A percentile compares a stretch with the other conserved stretches of the same genome.
These are phyloP conservation scores for Pollenia labialis DNA, from an alignment of 2,888 invertebrate genomes.

Conservation along the genomic window DNA sequence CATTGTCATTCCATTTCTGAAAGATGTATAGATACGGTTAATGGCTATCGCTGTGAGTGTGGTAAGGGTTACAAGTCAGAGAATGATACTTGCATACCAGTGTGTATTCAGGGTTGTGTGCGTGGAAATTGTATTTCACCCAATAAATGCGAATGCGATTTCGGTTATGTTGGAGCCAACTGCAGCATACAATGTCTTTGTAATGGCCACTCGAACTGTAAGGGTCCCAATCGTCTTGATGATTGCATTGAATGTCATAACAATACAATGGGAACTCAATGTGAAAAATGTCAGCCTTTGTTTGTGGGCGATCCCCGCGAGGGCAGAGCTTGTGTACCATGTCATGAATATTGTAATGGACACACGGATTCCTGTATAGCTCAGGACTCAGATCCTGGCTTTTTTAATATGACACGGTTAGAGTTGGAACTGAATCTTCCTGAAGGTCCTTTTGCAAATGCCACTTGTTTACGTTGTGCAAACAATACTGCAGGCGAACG, in stretches of 20 bases:
- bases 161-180: constrained; percentile 97
- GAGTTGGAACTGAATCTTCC: constrained; percentile 87
- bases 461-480: constrained; percentile 93
- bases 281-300: constrained; percentile 94
- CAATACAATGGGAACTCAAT: constrained; percentile 96
- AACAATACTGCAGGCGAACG: constrained; percentile 92
- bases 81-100: constrained; percentile 89
- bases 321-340: constrained; percentile 94
- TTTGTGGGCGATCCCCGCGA: constrained; percentile 96
- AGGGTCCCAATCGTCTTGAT: constrained; percentile 92
- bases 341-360: constrained; percentile 94
- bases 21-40: constrained; percentile 91
- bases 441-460: constrained; percentile 89
- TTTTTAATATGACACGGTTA: constrained; percentile 85
- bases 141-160: constrained; percentile 94
- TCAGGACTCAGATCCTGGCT: constrained; percentile 84
- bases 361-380: constrained; percentile 92
- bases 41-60: constrained; percentile 91
- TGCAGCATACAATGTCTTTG: constrained; percentile 97
- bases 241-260: constrained; percentile 94
- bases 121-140: constrained; percentile 93
- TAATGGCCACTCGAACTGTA: constrained; percentile 96
- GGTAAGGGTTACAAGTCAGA: constrained; percentile 89
- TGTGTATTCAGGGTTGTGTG: constrained; percentile 93
- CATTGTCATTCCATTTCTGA: constrained; percentile 94